Base-by-base conservation (phyloP, 2,888 invertebrate species). In the Acronicta leporina region DNA sequence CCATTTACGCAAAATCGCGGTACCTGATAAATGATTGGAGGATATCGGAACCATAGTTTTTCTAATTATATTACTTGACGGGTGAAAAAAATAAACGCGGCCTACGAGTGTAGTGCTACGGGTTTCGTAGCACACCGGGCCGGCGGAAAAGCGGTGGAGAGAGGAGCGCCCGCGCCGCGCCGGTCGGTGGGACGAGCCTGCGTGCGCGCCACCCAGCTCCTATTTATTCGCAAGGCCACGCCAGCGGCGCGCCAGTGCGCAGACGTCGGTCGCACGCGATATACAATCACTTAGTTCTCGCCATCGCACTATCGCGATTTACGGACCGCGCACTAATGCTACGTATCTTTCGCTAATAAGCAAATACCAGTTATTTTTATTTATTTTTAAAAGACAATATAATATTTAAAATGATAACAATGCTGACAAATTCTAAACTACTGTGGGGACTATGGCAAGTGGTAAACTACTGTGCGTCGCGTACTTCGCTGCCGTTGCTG, bases 161-260 rank as follows among this genome's bases (percentile, higher is more conserved):
- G 90, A 89, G 91, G 90, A 89, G 89, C 87, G 84, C 81, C 72
- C 75, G 77, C 77, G 85, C 33, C 33, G 33, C 33, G 33, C 81
- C 85, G 86, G 89, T 91, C 85, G 86, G 89, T 91, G 88, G 92
- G 91, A 87, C 85, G 91, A 88, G 81, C 91, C 88, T 83, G 89
- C 81, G 73, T 83, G 85, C 86, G 88, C 82, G 81, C 86, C 89
- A 86, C 90, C 89, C 87, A 80, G 84, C 63, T 64, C 60, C 52
- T 90, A 94, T 95, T 94, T 94, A 95, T 94, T 92, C 85, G 94
- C 94, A 94, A 94, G 94, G 94, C 94, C 93, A 94, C 87, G 80
- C 87, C 87, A 87, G 90, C 89, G 87, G 83, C 91, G 80, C 87
- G 89, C 89, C 94, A 94, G 93, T 94, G 91, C 89, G 91, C 92